Conservation (phyloP, 2,113 vertebrate genomes). For the Lynx canadensis region DNA sequence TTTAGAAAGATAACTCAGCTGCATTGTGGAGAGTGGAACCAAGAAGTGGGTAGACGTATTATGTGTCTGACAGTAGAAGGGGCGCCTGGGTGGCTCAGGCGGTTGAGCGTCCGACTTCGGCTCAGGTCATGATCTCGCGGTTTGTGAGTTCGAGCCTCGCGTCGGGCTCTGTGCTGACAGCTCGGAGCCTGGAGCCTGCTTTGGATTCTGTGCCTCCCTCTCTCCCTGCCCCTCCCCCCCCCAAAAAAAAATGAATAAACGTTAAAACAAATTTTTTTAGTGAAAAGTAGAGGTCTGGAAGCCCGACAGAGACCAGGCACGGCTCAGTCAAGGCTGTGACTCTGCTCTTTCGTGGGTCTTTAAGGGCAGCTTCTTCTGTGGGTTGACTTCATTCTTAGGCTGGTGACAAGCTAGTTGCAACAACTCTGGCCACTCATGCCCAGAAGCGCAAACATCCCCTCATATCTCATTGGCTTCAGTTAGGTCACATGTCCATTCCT, state of each 20-base stretch:
- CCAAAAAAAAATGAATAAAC: too few species aligned
- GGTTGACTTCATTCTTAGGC: background rate
- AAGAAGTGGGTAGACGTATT: background rate
- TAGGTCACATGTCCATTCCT: background rate
- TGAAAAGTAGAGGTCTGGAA: background rate
- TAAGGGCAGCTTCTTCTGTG: background rate
- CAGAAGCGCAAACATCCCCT: background rate
- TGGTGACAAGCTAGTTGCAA: background rate
- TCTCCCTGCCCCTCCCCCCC: too few species aligned
- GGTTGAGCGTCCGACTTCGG: too few species aligned
- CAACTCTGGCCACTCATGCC: background rate
- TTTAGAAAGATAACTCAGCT: background rate
- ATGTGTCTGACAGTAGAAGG: background rate
- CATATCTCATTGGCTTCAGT: rapidly evolving
- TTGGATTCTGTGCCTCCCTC: too few species aligned
- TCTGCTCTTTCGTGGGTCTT: background rate
- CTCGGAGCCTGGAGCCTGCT: too few species aligned
- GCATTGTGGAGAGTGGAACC: background rate
- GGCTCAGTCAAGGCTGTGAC: background rate
- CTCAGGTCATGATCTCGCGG: too few species aligned
- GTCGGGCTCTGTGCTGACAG: too few species aligned
- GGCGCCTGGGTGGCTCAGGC: too few species aligned
- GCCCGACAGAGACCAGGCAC: background rate
- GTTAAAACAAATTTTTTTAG: too few species aligned
- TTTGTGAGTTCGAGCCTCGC: too few species aligned